These are phyloP conservation scores for Drosophila persimilis DNA, from an alignment of 1,140 invertebrate species.

Conservation along the genomic window DNA sequence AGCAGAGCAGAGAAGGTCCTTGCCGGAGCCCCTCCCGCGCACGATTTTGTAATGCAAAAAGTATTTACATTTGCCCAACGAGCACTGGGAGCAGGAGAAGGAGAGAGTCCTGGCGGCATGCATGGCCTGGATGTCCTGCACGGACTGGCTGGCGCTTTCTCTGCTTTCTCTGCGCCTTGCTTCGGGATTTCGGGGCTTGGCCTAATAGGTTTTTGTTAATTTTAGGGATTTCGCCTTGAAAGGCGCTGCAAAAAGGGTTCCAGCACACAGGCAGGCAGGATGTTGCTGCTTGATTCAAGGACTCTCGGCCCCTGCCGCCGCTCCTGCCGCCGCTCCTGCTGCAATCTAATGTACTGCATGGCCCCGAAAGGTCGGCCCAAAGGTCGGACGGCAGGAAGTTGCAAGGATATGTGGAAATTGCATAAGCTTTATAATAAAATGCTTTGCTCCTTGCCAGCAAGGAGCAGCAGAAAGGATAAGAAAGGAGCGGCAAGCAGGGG, in stretches of 20 bases:
- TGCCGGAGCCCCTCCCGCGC: slow-evolving; percentile 7
- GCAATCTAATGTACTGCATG: slow-evolving; percentile 30
- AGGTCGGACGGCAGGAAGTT: slow-evolving; percentile 17
- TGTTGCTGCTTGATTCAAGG: too few relatives aligned
- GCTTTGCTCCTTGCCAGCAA: slow-evolving; percentile 21
- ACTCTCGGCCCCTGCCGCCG: slow-evolving; percentile 20
- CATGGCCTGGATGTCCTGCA: slow-evolving; percentile 29
- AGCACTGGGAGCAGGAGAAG: slow-evolving; percentile 2
- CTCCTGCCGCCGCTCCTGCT: background rate
- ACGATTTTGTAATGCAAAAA: slow-evolving; percentile 63
- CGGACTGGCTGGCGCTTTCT: background rate
- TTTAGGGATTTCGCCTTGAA: slow-evolving; percentile 51
- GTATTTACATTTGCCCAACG: slow-evolving; percentile 77
- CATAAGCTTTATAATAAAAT: slow-evolving; percentile 73
- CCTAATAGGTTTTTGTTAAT: slow-evolving; percentile 81
- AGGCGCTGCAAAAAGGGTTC: slow-evolving; percentile 39
- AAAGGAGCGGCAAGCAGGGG: background rate
- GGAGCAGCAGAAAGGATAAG: slow-evolving; percentile 9
- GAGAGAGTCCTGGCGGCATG: slow-evolving; percentile 11
- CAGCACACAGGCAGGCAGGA: slow-evolving; percentile 1
- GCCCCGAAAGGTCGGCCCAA: slow-evolving; percentile 1
- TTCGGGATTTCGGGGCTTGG: slow-evolving; percentile 52
- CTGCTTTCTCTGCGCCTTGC: slow-evolving; percentile 20
- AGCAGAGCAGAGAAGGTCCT: slow-evolving; percentile 6
- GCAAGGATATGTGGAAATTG: slow-evolving; percentile 70